Base-by-base conservation (phyloP, 2,113 vertebrate genomes). In the Plecturocebus donacophilus region DNA sequence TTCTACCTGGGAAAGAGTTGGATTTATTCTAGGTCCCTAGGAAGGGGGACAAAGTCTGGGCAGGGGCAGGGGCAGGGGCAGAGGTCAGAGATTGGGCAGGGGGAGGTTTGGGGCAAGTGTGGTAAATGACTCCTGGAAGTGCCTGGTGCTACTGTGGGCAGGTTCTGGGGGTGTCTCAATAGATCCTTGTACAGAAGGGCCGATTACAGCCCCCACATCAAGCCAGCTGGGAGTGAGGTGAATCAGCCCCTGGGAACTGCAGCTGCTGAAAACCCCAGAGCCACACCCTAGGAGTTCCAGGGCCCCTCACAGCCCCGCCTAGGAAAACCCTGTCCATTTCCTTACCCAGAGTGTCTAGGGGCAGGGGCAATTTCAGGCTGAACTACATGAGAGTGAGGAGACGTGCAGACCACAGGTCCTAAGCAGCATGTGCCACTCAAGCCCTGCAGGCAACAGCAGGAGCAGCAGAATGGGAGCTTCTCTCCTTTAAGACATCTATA, bases 101-200 rank as follows among this genome's bases (percentile, higher is more conserved):
- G 58, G 73, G 54, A 93, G 52, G 21, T 56, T 32, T 85, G 54
- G 79, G 61, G 56, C 21, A 92, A 81, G n/a, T 70, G 19, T 32
- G 27, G 68, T 54, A 80, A 70, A 82, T 2, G 58, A 58, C 85
- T 95, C 35, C 54, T 77, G 52, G 47, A 95, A 66, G 80, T 30
- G 20, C 27, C 86, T 68, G 23, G 40, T 38, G 85, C 81, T 91
- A 79, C 73, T 89, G 11, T 1, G 2, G 47, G 82, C 79, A 97
- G 91, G 83, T 94, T 96, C 68, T 79, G 75, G 87, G 91, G 86
- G 71, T 96, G 93, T 97, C 87, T 95, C 91, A 95, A 97, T 56
- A 97, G 83, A 94, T 81, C 73, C 42, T 80, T 97, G 80, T 70
- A 97, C 75, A 95, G 89, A 97, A 92, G 75, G 64, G 54, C 79